Evolutionary conservation across 2,888 invertebrate genomes (phyloP), one percentile per base, ranked within the genome.

Genomic region (Plebejus argus): DNA sequence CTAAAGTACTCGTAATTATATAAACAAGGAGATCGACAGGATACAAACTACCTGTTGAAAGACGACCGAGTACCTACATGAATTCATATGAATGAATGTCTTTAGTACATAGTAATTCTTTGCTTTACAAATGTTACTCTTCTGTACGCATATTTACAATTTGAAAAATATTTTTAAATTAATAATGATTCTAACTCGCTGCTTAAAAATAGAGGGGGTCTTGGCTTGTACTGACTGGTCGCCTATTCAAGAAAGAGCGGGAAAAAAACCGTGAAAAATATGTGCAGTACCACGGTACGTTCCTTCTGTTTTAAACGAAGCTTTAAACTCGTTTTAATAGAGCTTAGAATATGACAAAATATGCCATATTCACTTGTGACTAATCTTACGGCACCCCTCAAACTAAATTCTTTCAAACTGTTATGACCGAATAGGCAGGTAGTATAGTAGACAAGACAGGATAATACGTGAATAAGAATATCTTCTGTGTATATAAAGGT

Each of bases 201-300:
- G 10, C 23, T 15, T 61, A 61, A 23, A 2, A 53, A 28, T 58
- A 35, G 33, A 7, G n/a, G 70, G 49, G 70, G 5, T 53, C 53
- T n/a, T 66, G 33, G 28, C 35, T 39, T 20, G 39, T 58, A 74
- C 74, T 35, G 39, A 61, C 58, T 20, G 76, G 33, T 56, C 33
- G 2, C 33, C 23, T n/a, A 33, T 15, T 28, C 66, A 66, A 20
- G 66, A 28, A 66, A 33, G 1, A 33, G 66, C 28, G 66, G 15
- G 66, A 1, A 4, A 33, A 33, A 66, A 15, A 18, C 3, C 7
- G 15, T 18, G 66, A 28, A 66, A 66, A 66, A 66, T 66, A 66
- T 33, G 28, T 66, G 5, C 12, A 66, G 66, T 66, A 66, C 28
- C 28, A 66, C 66, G 66, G 66, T 66, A 66, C 28, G 66, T 66